These are phyloP conservation scores for Allophyes oxyacanthae DNA, from an alignment of 2,888 invertebrate genomes.

Conservation along the genomic window DNA sequence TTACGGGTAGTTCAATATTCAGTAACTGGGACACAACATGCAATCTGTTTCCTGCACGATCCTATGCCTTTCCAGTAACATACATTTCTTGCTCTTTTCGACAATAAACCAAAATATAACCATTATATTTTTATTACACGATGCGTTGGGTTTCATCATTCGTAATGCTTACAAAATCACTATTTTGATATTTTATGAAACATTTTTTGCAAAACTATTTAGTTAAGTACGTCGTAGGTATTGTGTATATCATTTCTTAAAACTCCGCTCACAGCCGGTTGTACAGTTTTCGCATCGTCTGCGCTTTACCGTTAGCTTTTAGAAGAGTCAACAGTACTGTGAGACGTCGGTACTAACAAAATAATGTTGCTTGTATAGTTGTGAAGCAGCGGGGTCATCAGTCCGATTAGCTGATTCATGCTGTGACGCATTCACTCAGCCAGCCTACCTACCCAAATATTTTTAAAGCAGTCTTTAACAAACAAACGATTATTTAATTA, in stretches of 20 bases:
- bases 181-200: not conserved
- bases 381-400: constrained; percentile 77
- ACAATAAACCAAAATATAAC: constrained; percentile 2
- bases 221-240: not conserved
- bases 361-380: constrained; percentile 59
- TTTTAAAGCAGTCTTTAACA: constrained; percentile 36
- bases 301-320: constrained; percentile 74
- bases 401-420: constrained; percentile 73
- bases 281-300: constrained; percentile 63
- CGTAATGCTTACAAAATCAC: too few relatives aligned
- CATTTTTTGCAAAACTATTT: not conserved
- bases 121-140: not conserved
- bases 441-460: constrained; percentile 39
- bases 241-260: constrained; percentile 52
- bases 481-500: constrained; percentile 26
- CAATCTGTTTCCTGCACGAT: constrained; percentile 49
- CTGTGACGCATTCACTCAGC: constrained; percentile 60
- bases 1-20: constrained; percentile 43
- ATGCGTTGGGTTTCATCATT: too few relatives aligned
- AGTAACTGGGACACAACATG: constrained; percentile 41
- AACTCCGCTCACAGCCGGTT: constrained; percentile 56
- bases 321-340: constrained; percentile 70
- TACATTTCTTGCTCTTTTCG: constrained; percentile 9
- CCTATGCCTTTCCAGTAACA: constrained; percentile 31
- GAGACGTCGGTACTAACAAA: constrained; percentile 65